A percentile compares a stretch with the other conserved stretches of the same genome.
phyloP scores from a whole-genome alignment of 2,113 vertebrate genomes.

The Thomomys bottae region DNA sequence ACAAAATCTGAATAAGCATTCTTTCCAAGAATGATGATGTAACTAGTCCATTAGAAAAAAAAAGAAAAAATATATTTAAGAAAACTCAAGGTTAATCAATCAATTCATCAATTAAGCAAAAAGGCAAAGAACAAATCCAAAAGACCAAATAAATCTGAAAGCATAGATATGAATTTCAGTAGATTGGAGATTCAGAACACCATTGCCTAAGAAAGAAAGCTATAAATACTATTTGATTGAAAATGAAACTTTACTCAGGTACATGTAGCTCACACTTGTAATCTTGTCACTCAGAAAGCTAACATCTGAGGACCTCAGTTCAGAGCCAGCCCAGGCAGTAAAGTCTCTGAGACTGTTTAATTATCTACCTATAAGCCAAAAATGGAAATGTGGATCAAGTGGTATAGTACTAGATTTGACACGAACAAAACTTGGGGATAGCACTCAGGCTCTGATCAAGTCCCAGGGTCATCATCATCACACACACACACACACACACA shows the following conservation, averaged over 20 bases:
- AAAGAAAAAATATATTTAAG: not conserved
- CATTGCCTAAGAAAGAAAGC: conserved; percentile 1
- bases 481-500: no score
- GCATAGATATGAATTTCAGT: not conserved
- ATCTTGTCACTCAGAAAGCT: no score
- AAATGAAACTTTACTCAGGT: not conserved
- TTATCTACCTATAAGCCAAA: no score
- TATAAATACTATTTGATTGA: conserved; percentile 24
- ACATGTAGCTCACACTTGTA: no score
- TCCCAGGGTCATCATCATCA: no score
- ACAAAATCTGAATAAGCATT: not conserved
- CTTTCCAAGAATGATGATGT: conserved; percentile 26
- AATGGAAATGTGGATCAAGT: no score
- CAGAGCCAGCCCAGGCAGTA: no score
- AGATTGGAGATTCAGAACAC: conserved; percentile 1
- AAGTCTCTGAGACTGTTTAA: no score
- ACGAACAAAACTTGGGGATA: no score
- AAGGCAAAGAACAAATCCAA: not conserved
- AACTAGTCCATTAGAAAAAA: not conserved
- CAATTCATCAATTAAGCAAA: not conserved
- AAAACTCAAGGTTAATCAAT: not conserved
- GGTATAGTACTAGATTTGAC: no score
- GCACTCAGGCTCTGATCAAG: no score
- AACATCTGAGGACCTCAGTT: no score
- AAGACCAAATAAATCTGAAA: not conserved